Evolutionary conservation across 2,888 invertebrate species (phyloP).

Genomic region (Cordilura impudica): DNA sequence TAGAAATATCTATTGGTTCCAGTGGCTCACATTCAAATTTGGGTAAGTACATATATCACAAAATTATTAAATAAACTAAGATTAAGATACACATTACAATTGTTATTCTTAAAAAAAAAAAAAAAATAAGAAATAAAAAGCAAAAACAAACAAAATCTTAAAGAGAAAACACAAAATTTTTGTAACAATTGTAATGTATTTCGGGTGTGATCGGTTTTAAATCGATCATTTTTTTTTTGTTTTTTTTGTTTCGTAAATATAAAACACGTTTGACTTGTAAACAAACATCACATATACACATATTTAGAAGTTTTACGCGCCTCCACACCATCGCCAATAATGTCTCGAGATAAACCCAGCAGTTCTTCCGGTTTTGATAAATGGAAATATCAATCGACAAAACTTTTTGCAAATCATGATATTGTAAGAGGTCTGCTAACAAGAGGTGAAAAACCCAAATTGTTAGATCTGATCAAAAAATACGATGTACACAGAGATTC

Average conservation of each 20-base stretch:
- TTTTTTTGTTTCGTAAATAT: constrained; percentile 9
- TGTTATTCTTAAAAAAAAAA: constrained; percentile 39
- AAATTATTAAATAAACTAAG: background rate
- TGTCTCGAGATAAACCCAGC: constrained; percentile 48
- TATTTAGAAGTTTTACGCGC: constrained; percentile 63
- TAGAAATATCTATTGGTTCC: constrained; percentile 66
- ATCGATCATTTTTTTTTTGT: constrained; percentile 25
- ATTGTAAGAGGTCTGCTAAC: constrained; percentile 45
- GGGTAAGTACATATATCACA: constrained; percentile 38
- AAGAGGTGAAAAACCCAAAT: constrained; percentile 49
- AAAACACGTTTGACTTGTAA: constrained; percentile 39
- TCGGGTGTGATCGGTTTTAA: constrained; percentile 25
- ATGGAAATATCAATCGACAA: constrained; percentile 4
- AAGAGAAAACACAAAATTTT: background rate
- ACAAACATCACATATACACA: constrained; percentile 50
- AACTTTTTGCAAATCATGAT: constrained; percentile 37
- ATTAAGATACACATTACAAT: constrained; percentile 33
- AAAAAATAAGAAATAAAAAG: too few species aligned
- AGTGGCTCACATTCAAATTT: constrained; percentile 57
- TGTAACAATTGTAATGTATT: constrained; percentile 45
- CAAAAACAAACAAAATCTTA: background rate
- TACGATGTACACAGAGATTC: constrained; percentile 36
- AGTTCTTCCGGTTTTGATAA: constrained; percentile 16
- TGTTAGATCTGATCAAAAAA: constrained; percentile 35
- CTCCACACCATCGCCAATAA: constrained; percentile 64